These are phyloP conservation scores for Gymnarchus niloticus DNA, from an alignment of 2,113 vertebrate species.

Conservation along the genomic window DNA sequence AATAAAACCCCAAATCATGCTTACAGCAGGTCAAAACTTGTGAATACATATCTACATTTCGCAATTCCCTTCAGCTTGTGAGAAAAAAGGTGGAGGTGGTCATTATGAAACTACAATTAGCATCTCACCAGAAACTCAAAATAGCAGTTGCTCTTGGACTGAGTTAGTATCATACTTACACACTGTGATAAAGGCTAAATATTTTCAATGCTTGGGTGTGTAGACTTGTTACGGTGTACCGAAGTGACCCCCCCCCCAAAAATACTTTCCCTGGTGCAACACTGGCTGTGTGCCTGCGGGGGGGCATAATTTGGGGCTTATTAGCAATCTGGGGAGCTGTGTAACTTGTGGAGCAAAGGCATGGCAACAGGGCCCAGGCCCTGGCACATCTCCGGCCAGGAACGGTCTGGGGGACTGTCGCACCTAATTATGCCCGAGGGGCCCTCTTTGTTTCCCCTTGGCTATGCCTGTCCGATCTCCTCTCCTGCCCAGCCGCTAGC, in stretches of 20 bases:
- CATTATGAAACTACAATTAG: no score
- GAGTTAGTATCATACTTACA: background rate
- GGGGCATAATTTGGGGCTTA: conserved; percentile 85
- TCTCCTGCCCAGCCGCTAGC: conserved; percentile 75
- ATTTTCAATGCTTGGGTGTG: background rate
- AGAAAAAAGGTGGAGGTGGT: no score
- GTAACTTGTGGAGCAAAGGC: conserved; percentile 78
- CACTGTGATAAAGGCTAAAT: background rate
- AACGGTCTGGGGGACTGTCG: conserved; percentile 91
- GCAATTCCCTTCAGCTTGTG: no score
- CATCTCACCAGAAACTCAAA: background rate
- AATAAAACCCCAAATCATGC: no score
- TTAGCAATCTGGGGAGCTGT: conserved; percentile 78
- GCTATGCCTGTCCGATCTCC: conserved; percentile 90
- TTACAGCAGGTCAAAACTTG: no score
- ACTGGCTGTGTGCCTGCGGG: conserved; percentile 42
- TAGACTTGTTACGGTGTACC: background rate
- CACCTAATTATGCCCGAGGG: conserved; percentile 85
- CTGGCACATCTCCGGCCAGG: conserved; percentile 85
- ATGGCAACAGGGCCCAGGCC: conserved; percentile 74
- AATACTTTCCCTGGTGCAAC: conserved; percentile 19
- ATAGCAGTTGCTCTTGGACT: background rate
- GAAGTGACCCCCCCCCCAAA: background rate
- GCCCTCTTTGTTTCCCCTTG: conserved; percentile 89
- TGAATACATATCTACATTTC: no score